Evolutionary conservation across 2,888 invertebrate species (phyloP).

Genomic region (Parthenolecanium corni): DNA sequence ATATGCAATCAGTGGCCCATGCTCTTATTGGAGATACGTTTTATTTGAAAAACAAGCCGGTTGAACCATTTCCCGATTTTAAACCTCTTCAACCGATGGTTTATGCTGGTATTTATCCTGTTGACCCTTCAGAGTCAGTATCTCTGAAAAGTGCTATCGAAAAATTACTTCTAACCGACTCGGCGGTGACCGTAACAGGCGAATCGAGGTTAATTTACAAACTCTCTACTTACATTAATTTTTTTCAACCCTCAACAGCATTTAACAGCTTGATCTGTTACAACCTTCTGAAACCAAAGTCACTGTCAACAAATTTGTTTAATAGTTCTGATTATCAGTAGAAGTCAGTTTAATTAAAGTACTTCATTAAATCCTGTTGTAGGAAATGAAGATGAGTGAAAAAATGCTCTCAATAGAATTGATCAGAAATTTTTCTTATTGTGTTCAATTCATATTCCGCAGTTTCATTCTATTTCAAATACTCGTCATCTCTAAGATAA

Average conservation of each 20-base stretch:
- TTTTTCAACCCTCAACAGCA: background rate
- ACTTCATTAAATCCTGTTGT: too few species aligned
- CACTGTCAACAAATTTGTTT: too few species aligned
- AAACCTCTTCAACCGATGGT: constrained; percentile 64
- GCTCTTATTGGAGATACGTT: constrained; percentile 68
- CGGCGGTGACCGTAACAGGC: constrained; percentile 66
- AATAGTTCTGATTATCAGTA: too few species aligned
- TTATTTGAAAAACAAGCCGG: constrained; percentile 43
- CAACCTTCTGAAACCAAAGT: too few species aligned
- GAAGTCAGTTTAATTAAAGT: too few species aligned
- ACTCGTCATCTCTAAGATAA: background rate
- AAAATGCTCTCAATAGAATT: too few species aligned
- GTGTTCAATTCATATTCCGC: too few species aligned
- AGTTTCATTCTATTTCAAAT: too few species aligned
- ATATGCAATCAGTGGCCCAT: constrained; percentile 62
- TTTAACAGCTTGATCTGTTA: too few species aligned
- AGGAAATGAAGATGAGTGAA: too few species aligned
- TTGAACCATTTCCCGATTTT: constrained; percentile 53
- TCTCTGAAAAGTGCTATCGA: constrained; percentile 70
- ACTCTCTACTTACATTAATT: constrained; percentile 3
- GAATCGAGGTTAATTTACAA: constrained; percentile 82
- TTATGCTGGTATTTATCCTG: constrained; percentile 80
- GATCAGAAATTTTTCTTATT: too few species aligned
- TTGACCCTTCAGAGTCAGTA: constrained; percentile 73
- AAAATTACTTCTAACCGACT: constrained; percentile 85